Conservation (phyloP, 2,797 vertebrate genomes). For the Serranus cabrilla region DNA sequence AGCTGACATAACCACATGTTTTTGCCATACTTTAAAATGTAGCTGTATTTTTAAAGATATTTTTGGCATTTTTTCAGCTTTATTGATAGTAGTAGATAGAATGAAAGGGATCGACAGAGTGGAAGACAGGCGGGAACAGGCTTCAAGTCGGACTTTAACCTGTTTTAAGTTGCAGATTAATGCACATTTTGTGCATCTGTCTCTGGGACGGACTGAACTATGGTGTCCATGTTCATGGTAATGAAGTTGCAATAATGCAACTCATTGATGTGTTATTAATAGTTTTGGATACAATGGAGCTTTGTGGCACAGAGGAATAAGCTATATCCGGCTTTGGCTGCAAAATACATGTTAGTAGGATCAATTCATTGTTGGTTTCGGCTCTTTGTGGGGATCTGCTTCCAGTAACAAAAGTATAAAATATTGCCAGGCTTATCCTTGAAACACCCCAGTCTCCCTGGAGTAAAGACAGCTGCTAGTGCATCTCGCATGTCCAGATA, state of each 20-base stretch:
- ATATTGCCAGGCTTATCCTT: conserved; percentile 16
- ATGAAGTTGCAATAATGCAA: not conserved
- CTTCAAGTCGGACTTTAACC: too few species aligned
- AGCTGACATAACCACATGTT: not conserved
- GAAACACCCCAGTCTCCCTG: conserved; percentile 5
- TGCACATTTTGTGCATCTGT: conserved; percentile 2
- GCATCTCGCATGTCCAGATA: conserved; percentile 15
- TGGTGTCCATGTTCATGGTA: not conserved
- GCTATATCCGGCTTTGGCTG: not conserved
- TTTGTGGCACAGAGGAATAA: not conserved
- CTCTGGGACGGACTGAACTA: not conserved
- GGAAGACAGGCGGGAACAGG: too few species aligned
- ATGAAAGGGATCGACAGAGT: too few species aligned
- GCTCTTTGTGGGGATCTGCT: not conserved
- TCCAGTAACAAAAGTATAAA: not conserved
- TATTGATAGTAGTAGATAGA: too few species aligned
- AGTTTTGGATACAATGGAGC: not conserved
- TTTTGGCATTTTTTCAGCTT: too few species aligned
- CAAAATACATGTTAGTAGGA: not conserved
- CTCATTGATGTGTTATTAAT: not conserved
- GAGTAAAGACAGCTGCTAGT: conserved; percentile 5
- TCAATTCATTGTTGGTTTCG: not conserved
- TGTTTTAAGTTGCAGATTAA: not conserved
- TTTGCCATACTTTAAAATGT: not conserved
- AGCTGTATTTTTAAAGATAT: too few species aligned